Evolutionary conservation across 2,888 invertebrate genomes (phyloP), one percentile per base, ranked within the genome.

Genomic region (Ennomos erosarius): DNA sequence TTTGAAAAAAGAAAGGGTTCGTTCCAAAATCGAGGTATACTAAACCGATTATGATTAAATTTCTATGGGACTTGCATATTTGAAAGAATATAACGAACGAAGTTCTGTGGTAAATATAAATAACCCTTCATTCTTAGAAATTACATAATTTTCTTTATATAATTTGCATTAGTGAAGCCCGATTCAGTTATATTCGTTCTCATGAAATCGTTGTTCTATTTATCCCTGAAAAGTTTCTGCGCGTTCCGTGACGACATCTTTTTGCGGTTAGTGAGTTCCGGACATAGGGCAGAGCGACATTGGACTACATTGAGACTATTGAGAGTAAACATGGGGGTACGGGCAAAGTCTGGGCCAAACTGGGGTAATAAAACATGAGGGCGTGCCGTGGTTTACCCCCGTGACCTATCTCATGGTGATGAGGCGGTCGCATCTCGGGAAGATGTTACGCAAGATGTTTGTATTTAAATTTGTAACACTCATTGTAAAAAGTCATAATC

Each of bases 341-440:
- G 37, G 70, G 69, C 74, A 67, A 70, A 68, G 65, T 66, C 16
- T 37, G 38, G 33, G 34, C 64, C 67, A 71, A 74, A 69, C 65
- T 67, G 74, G 73, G 72, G 79, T 83, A 88, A 88, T 89, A 88
- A 88, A 90, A 86, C 82, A 80, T 62, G 66, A 69, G 82, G 89
- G 89, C 87, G 88, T 82, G 76, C 69, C 68, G 55, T 63, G 62
- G 65, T 64, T 67, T 57, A 62, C 71, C 73, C 65, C 72, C 73
- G 70, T 56, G 58, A 69, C 82, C 85, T 85, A 85, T 88, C 81
- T 86, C 78, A 85, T 88, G 88, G 81, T 87, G 87, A 87, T 88
- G 82, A 85, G 83, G 67, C 67, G 65, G 68, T 63, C 58, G 65
- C 62, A 70, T 69, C 67, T 65, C 56, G 49, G 34, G 57, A 63